Percentiles rank a stretch among this genome's conserved stretches.
These are phyloP conservation scores for Catocala nupta DNA, from an alignment of 2,888 invertebrate genomes.

Conservation along the genomic window DNA sequence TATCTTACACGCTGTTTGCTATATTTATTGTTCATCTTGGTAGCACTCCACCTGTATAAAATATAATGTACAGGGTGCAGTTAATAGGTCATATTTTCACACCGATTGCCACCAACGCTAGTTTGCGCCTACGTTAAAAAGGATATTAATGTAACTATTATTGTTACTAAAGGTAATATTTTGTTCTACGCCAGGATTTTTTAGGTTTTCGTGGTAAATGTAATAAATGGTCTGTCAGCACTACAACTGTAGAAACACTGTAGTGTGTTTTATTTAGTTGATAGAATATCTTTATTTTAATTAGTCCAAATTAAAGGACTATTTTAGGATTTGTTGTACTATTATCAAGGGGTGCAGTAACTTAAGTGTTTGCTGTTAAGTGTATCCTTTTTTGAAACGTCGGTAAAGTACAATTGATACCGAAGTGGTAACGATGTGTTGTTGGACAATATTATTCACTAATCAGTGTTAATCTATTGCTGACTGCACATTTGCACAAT, in stretches of 20 bases:
- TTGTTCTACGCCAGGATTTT: slow-evolving; percentile 29
- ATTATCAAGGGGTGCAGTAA: too few species aligned
- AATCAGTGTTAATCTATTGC: too few species aligned
- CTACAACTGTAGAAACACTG: not conserved
- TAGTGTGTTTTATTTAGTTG: not conserved
- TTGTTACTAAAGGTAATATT: slow-evolving; percentile 42
- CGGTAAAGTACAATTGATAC: too few species aligned
- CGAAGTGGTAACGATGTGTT: too few species aligned
- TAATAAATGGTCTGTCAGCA: slow-evolving; percentile 8
- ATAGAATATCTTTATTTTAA: not conserved
- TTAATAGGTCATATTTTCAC: slow-evolving; percentile 72
- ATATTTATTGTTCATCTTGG: slow-evolving; percentile 84
- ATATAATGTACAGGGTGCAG: slow-evolving; percentile 77
- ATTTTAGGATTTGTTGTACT: too few species aligned
- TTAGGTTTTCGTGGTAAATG: slow-evolving; percentile 19
- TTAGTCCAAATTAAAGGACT: too few species aligned
- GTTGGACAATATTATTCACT: too few species aligned
- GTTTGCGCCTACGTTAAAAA: slow-evolving; percentile 45
- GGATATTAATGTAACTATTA: slow-evolving; percentile 54
- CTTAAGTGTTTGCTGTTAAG: too few species aligned
- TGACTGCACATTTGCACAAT: too few species aligned
- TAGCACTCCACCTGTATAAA: slow-evolving; percentile 77
- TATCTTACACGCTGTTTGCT: slow-evolving; percentile 84
- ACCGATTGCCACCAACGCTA: slow-evolving; percentile 61
- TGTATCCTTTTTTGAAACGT: too few species aligned